A percentile compares a stretch with the other conserved stretches of the same genome.
Conservation (phyloP, 2,888 invertebrate species). For the Drosophila rellima region DNA sequence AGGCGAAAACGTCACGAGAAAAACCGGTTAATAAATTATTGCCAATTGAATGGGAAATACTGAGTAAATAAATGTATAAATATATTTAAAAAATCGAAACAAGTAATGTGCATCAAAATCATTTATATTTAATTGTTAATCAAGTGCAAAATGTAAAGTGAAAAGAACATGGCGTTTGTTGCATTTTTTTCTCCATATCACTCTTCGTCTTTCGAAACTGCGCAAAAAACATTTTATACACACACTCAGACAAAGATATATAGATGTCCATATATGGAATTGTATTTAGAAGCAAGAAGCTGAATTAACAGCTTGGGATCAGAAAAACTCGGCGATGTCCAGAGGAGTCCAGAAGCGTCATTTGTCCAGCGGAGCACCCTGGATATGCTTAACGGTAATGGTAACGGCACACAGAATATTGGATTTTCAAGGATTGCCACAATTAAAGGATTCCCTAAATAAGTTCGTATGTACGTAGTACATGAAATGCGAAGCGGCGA, state of each 20-base stretch:
- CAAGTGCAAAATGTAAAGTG: constrained; percentile 45
- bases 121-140: constrained; percentile 12
- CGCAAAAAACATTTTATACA: constrained; percentile 65
- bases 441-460: constrained; percentile 35
- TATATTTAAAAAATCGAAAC: constrained; percentile 32
- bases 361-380: constrained; percentile 55
- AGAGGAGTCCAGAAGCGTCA: not conserved
- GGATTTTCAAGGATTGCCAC: constrained; percentile 29
- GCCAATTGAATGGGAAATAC: constrained; percentile 71
- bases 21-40: constrained; percentile 85
- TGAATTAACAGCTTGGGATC: constrained; percentile 19
- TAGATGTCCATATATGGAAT: not conserved
- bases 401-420: constrained; percentile 22
- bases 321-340: constrained; percentile 27
- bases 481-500: constrained; percentile 31
- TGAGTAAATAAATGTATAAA: constrained; percentile 70
- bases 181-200: constrained; percentile 34
- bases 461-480: constrained; percentile 29
- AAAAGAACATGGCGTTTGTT: constrained; percentile 59
- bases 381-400: constrained; percentile 14
- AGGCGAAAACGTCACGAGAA: constrained; percentile 78
- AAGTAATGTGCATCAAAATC: constrained; percentile 31
- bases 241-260: constrained; percentile 14
- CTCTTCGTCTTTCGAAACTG: constrained; percentile 71
- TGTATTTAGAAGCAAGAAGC: not conserved